Conservation (phyloP, 1,140 invertebrate genomes). For the Sycophaga agraensis region DNA sequence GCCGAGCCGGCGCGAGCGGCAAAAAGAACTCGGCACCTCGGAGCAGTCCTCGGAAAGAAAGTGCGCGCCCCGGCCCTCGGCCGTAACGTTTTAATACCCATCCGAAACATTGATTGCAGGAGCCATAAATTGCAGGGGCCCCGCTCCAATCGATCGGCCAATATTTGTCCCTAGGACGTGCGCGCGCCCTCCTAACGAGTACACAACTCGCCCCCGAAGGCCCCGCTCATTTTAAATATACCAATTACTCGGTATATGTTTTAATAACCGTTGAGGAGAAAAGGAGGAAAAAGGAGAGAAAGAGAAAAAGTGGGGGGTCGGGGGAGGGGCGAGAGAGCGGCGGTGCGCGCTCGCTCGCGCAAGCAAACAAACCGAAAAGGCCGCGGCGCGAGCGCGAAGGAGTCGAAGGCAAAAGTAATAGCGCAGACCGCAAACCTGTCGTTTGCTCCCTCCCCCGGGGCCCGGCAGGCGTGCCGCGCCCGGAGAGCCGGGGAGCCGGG, state of each 20-base stretch:
- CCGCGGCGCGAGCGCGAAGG: no score
- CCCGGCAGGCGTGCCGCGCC: conserved; percentile 12
- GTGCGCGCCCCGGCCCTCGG: neutral
- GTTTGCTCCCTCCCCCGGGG: conserved; percentile 11
- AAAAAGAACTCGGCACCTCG: no score
- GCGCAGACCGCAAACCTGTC: conserved; percentile 28
- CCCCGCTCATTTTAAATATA: conserved; percentile 18
- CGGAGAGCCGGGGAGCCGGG: conserved; percentile 27
- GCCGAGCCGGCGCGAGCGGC: no score
- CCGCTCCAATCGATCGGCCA: conserved; percentile 10
- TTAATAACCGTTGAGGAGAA: conserved; percentile 25
- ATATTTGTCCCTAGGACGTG: neutral
- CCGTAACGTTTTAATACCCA: conserved; percentile 1
- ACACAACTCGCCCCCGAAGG: neutral
- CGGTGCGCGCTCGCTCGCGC: no score
- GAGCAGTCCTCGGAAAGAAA: no score
- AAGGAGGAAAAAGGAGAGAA: conserved; percentile 13
- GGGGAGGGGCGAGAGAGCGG: neutral
- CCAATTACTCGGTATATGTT: conserved; percentile 27
- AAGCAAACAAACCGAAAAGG: no score
- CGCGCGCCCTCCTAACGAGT: conserved; percentile 2
- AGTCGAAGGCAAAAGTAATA: conserved; percentile 19
- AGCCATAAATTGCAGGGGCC: conserved; percentile 1
- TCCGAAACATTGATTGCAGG: neutral
- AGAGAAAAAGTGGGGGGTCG: no score